Percentiles rank a stretch among this genome's conserved stretches.
These are phyloP conservation scores for Galeruca laticollis DNA, from an alignment of 2,888 invertebrate genomes.

Conservation along the genomic window DNA sequence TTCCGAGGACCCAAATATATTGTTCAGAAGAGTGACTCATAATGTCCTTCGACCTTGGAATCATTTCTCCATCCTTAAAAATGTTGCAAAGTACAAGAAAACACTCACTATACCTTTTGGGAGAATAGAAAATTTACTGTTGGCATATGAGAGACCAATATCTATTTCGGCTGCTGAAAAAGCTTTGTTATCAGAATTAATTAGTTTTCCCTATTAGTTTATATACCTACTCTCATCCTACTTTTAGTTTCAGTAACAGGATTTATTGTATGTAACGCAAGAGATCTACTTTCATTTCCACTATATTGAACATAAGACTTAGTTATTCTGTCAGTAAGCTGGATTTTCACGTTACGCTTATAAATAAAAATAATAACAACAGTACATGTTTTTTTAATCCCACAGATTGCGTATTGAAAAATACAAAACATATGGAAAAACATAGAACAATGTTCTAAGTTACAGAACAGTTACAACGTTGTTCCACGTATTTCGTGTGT, in stretches of 20 bases:
- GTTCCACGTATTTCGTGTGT: slow-evolving; percentile 19
- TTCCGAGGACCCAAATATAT: slow-evolving; percentile 21
- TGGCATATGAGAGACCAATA: slow-evolving; percentile 15
- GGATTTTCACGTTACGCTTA: slow-evolving; percentile 11
- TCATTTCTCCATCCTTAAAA: slow-evolving; percentile 15
- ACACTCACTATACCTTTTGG: slow-evolving; percentile 13
- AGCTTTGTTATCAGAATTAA: slow-evolving; percentile 17
- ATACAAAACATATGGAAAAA: slow-evolving; percentile 9
- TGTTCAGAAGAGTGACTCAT: slow-evolving; percentile 18
- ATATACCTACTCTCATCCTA: slow-evolving; percentile 14
- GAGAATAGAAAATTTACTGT: slow-evolving; percentile 14
- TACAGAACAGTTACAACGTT: slow-evolving; percentile 17
- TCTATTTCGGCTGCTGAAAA: slow-evolving; percentile 15
- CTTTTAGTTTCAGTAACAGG: slow-evolving; percentile 3
- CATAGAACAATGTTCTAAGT: slow-evolving; percentile 13
- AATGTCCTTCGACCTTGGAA: slow-evolving; percentile 14
- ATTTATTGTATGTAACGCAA: slow-evolving; percentile 14
- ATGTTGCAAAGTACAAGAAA: slow-evolving; percentile 18
- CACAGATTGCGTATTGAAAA: slow-evolving; percentile 1
- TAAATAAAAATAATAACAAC: slow-evolving; percentile 10
- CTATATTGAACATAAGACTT: slow-evolving; percentile 4
- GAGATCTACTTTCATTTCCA: slow-evolving; percentile 19
- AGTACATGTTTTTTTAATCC: neutral
- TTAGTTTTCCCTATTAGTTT: slow-evolving; percentile 5
- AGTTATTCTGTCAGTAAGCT: slow-evolving; percentile 11